These are phyloP conservation scores for Spea bombifrons DNA, from an alignment of 2,113 vertebrate genomes.

Conservation along the genomic window DNA sequence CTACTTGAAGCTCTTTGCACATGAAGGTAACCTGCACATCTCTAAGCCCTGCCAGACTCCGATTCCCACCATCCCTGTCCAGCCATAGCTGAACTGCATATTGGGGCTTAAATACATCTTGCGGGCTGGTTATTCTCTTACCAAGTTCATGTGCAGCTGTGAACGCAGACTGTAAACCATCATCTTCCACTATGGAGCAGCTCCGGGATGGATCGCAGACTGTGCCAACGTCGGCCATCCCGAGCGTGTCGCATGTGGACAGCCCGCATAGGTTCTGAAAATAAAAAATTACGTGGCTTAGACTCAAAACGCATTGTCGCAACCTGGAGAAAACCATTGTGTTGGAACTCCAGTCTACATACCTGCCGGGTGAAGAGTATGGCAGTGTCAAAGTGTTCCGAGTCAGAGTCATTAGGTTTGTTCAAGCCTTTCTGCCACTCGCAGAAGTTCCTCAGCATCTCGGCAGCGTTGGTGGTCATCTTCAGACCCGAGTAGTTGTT, in stretches of 20 bases:
- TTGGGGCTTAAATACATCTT: no score
- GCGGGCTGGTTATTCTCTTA: slow-evolving; percentile 34
- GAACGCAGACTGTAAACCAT: slow-evolving; percentile 66
- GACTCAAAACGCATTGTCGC: no score
- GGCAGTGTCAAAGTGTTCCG: slow-evolving; percentile 68
- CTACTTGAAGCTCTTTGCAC: no score
- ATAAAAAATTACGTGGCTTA: background rate
- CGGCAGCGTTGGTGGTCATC: slow-evolving; percentile 59
- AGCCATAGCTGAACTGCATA: no score
- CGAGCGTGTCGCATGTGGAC: slow-evolving; percentile 65
- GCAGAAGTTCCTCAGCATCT: slow-evolving; percentile 68
- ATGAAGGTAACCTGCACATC: no score
- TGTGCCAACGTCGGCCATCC: slow-evolving; percentile 72
- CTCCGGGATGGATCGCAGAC: slow-evolving; percentile 65
- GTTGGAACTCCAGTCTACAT: slow-evolving; percentile 6
- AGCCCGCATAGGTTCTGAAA: slow-evolving; percentile 67
- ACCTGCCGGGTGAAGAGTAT: slow-evolving; percentile 71
- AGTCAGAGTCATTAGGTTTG: slow-evolving; percentile 57
- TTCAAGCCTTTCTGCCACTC: slow-evolving; percentile 67
- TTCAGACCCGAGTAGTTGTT: slow-evolving; percentile 56
- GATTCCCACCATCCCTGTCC: no score
- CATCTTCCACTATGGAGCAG: slow-evolving; percentile 68
- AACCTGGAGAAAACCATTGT: no score
- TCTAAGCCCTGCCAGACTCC: no score
- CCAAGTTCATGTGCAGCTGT: slow-evolving; percentile 68